Evolutionary conservation across 2,113 vertebrate species (phyloP), one percentile per base, ranked within the genome.

Genomic region (Pachycephala philippinensis): DNA sequence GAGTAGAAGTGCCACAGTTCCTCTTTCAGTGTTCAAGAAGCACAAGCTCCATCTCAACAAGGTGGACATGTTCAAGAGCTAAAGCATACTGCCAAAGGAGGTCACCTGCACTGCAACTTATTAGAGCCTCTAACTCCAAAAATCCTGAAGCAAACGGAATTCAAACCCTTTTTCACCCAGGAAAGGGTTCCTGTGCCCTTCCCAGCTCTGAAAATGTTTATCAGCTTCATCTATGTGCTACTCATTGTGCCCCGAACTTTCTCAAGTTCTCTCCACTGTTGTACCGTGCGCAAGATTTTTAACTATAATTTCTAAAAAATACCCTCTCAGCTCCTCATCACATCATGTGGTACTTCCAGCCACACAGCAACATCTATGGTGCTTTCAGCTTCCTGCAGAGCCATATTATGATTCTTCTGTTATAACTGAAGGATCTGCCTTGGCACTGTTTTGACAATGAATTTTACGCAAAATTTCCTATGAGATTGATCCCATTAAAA

Each of bases 401-500:
- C 39, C 35, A 28, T 66, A 39, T 86, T 93, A 87, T 88, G 60
- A 68, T 75, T 92, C 79, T 87, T 65, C 87, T 57, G 66, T 83
- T 91, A 44, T 23, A 86, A 72, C 75, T 60, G 64, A 71, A 92
- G 60, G 76, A 91, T 78, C 72, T 78, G 60, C 84, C 91, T 89
- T 91, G 83, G 85, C 88, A 85, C 82, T 93, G 52, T 84, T 92
- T 89, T 96, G 86, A 94, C 93, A 90, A 84, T 60, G 95, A 92
- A 94, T 96, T 96, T 96, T 90, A 95, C 20, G 13, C 95, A 95
- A 92, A 96, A 95, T 95, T 95, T 96, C 85, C 87, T 90, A 56
- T 78, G 92, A 96, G 91, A 96, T 95, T 96, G 68, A 94, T 90
- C 80, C 83, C 93, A 96, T 96, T 95, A 93, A 91, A 95, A 89